A percentile compares a stretch with the other conserved stretches of the same genome.
These are phyloP conservation scores for Drosophila albomicans DNA, from an alignment of 1,140 invertebrate species.

Conservation along the genomic window DNA sequence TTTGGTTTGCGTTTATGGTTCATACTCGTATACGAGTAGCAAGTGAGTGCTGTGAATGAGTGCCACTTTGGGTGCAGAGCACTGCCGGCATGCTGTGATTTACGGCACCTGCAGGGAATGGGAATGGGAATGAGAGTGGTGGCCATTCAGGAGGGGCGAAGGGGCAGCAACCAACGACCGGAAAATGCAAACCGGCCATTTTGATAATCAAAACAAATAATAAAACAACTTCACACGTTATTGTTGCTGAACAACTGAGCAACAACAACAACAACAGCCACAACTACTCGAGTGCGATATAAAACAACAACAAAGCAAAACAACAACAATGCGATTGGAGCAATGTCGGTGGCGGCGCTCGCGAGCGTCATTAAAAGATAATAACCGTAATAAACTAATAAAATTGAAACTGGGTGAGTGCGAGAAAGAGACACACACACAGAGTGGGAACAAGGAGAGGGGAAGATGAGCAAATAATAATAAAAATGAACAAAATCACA, in stretches of 20 bases:
- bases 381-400: constrained; percentile 85
- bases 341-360: constrained; percentile 38
- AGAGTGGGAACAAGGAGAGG: neutral
- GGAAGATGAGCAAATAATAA: constrained; percentile 49
- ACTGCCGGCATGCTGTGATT: constrained; percentile 65
- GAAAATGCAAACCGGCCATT: constrained; percentile 79
- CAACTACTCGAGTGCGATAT: constrained; percentile 45
- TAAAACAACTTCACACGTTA: constrained; percentile 83
- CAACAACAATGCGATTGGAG: constrained; percentile 25
- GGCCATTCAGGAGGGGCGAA: neutral
- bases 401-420: constrained; percentile 77
- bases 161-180: constrained; percentile 69
- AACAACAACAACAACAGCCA: constrained; percentile 25
- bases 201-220: constrained; percentile 85
- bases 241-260: constrained; percentile 43
- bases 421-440: neutral
- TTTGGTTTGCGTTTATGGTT: constrained; percentile 75
- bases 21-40: constrained; percentile 36
- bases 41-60: constrained; percentile 23
- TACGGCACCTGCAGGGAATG: constrained; percentile 43
- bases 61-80: constrained; percentile 44
- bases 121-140: neutral
- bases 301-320: constrained; percentile 28
- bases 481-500: constrained; percentile 63
- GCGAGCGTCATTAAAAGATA: constrained; percentile 79